Evolutionary conservation across 2,113 vertebrate genomes (phyloP), one percentile per base, ranked within the genome.

Genomic region (Phycodurus eques): DNA sequence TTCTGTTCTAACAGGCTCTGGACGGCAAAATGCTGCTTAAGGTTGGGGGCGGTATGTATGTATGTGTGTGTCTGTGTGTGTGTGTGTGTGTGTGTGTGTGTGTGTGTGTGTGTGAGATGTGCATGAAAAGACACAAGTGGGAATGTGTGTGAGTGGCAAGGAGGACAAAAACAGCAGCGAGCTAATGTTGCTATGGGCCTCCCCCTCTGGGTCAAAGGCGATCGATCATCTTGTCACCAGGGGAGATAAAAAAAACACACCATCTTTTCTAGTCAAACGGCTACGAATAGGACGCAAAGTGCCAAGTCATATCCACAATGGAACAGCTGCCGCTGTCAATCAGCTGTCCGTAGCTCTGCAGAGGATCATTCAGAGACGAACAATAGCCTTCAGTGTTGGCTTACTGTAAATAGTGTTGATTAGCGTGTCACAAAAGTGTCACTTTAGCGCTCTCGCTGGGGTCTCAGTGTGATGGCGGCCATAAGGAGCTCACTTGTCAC

Each of bases 231-330:
- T 39, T 57, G 39, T 80, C 71, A 65, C 70, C 69, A 62, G 2
- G 0, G 5, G 14, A 60, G 51, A 56, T n/a, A 44, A 63, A 69
- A 59, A 57, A 57, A 47, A 39, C 3, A 39, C 35, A 6, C 35
- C 22, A 59, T 69, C 57, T 65, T 80, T 79, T 80, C 80, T 70
- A 15, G 49, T 72, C 7, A 33, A 76, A 54, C 20, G 19, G 42
- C 71, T 68, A 46, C 11, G 57, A 70, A 78, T 67, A n/a, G 42
- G 62, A 68, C 35, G 49, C 73, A 77, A 39, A 12, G 22, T 54
- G 73, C 83, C 73, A 79, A 74, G 57, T 61, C 80, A 44, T 85
- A 78, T 71, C 35, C 3, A 81, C 85, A 87, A 84, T 61, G 67
- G 68, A 79, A 78, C 82, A 75, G 78, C 74, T 62, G 67, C 20